These are phyloP conservation scores for Paralichthys olivaceus DNA, from an alignment of 2,113 vertebrate genomes.

Conservation along the genomic window DNA sequence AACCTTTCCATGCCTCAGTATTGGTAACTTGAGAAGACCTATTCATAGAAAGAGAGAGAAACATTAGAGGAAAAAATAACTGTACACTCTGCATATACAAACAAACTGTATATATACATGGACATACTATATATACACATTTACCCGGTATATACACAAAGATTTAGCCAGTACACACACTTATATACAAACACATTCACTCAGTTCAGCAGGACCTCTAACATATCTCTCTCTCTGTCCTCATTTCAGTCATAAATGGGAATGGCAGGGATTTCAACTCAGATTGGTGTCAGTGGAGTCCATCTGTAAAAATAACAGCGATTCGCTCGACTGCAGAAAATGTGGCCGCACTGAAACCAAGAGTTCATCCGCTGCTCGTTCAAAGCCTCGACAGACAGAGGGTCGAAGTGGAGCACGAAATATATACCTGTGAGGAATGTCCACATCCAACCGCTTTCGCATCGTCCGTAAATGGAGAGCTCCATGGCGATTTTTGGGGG, in stretches of 20 bases:
- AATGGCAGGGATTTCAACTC: conserved; percentile 67
- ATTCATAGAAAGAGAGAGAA: conserved; percentile 80
- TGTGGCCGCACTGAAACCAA: conserved; percentile 66
- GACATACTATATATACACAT: conserved; percentile 84
- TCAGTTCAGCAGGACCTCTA: conserved; percentile 77
- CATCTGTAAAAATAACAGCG: conserved; percentile 65
- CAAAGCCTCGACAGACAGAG: conserved; percentile 53
- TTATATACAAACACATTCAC: conserved; percentile 80
- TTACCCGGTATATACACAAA: conserved; percentile 81
- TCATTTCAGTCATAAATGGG: conserved; percentile 51
- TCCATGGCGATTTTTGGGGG: conserved; percentile 75
- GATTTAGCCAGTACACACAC: conserved; percentile 65
- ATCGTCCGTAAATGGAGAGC: conserved; percentile 78
- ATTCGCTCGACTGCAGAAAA: conserved; percentile 50
- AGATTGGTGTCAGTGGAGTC: conserved; percentile 67
- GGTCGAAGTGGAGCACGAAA: conserved; percentile 58
- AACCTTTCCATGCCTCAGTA: conserved; percentile 73
- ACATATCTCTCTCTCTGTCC: conserved; percentile 79
- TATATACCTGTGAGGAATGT: conserved; percentile 47
- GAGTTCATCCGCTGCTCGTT: conserved; percentile 50
- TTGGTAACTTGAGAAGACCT: conserved; percentile 74
- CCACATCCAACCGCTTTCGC: conserved; percentile 56
- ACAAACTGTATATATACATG: conserved; percentile 83
- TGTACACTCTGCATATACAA: conserved; percentile 86
- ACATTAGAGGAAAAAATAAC: conserved; percentile 79